Evolutionary conservation across 2,888 invertebrate species (phyloP).

Genomic region (Nephrotoma guestfalica): DNA sequence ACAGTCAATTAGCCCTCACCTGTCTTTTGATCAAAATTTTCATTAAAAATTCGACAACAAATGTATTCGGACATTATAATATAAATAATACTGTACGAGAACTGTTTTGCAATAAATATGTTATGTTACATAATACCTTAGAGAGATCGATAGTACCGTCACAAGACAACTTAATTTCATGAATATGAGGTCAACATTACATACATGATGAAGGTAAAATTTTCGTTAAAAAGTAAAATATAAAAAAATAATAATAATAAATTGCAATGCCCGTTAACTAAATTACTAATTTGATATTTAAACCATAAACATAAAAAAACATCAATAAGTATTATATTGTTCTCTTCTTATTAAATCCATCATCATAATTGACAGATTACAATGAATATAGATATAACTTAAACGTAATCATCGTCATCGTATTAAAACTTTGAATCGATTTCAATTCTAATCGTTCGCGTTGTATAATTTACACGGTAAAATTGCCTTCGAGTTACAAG

Average conservation of each 20-base stretch:
- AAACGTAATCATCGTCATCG: not conserved
- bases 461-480: not conserved
- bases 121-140: not conserved
- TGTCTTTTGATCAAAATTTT: no score
- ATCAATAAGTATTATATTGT: not conserved
- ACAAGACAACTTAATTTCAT: not conserved
- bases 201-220: not conserved
- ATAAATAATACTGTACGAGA: no score
- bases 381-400: not conserved
- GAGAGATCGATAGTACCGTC: not conserved
- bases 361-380: not conserved
- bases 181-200: not conserved
- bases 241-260: not conserved
- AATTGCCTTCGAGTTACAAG: not conserved
- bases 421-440: not conserved
- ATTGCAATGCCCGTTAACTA: not conserved
- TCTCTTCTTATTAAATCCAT: not conserved
- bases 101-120: no score
- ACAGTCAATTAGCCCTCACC: no score
- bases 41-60: no score
- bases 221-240: not conserved
- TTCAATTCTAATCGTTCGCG: not conserved
- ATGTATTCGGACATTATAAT: no score
- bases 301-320: not conserved
- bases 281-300: not conserved